Percentiles rank a stretch among this genome's conserved stretches.
Evolutionary conservation across 2,113 vertebrate species (phyloP).

Genomic region (Grallaria varia): DNA sequence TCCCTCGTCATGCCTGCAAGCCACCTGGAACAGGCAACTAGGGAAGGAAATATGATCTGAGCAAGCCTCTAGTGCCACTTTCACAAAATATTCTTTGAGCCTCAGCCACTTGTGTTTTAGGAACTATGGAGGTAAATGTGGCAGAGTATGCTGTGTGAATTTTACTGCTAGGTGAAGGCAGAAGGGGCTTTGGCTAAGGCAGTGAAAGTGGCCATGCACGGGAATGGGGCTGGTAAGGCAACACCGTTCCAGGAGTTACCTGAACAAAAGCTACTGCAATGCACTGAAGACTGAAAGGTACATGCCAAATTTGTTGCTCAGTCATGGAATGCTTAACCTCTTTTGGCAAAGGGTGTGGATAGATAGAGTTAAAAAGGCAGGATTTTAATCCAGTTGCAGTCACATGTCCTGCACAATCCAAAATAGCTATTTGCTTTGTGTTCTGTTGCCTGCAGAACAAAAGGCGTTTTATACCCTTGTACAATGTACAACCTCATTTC

Average conservation of each 20-base stretch:
- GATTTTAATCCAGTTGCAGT: not conserved
- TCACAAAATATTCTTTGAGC: rapidly evolving
- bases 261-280: not conserved
- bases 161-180: not conserved
- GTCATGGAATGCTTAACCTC: not conserved
- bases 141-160: not conserved
- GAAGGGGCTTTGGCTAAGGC: rapidly evolving
- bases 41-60: not conserved
- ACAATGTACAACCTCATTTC: not conserved
- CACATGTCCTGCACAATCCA: not conserved
- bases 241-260: rapidly evolving
- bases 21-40: rapidly evolving
- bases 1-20: rapidly evolving
- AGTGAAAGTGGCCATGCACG: rapidly evolving
- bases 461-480: not conserved
- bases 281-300: not conserved
- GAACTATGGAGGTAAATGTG: not conserved
- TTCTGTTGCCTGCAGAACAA: not conserved
- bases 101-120: not conserved
- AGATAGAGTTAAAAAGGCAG: not conserved
- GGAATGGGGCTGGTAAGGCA: not conserved
- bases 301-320: rapidly evolving
- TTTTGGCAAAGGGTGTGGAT: not conserved
- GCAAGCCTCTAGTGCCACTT: not conserved
- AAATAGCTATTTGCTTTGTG: not conserved